Evolutionary conservation across 2,888 invertebrate genomes (phyloP).

Genomic region (Tiliacea aurago): DNA sequence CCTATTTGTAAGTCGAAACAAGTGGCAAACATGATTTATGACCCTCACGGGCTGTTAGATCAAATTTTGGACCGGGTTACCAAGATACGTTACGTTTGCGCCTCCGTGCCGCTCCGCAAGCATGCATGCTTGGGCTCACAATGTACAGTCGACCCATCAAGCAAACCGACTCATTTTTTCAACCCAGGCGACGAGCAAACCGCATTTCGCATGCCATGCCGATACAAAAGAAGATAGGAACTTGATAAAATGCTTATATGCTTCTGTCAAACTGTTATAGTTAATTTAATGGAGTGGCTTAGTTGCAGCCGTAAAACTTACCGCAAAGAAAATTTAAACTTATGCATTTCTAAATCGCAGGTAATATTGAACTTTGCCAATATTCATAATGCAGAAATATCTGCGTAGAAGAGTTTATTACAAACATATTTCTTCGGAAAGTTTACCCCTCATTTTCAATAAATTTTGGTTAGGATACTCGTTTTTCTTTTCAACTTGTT

Average conservation of each 20-base stretch:
- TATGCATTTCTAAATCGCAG: constrained; percentile 26
- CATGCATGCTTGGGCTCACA: background rate
- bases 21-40: too few relatives aligned
- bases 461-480: too few relatives aligned
- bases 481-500: too few relatives aligned
- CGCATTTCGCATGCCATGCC: background rate
- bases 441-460: background rate
- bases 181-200: background rate
- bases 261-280: constrained; percentile 18
- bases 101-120: background rate
- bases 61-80: background rate
- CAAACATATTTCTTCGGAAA: background rate
- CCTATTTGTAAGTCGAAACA: constrained; percentile 36
- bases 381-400: constrained; percentile 10
- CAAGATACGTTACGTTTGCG: background rate
- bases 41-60: background rate
- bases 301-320: constrained; percentile 15
- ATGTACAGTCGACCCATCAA: background rate
- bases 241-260: background rate
- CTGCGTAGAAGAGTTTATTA: constrained; percentile 10
- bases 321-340: constrained; percentile 21
- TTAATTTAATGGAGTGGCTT: constrained; percentile 3
- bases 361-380: constrained; percentile 24
- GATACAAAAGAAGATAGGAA: too few relatives aligned
- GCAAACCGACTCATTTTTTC: background rate